Conservation (phyloP, 2,888 invertebrate genomes). For the Thereva nobilitata region DNA sequence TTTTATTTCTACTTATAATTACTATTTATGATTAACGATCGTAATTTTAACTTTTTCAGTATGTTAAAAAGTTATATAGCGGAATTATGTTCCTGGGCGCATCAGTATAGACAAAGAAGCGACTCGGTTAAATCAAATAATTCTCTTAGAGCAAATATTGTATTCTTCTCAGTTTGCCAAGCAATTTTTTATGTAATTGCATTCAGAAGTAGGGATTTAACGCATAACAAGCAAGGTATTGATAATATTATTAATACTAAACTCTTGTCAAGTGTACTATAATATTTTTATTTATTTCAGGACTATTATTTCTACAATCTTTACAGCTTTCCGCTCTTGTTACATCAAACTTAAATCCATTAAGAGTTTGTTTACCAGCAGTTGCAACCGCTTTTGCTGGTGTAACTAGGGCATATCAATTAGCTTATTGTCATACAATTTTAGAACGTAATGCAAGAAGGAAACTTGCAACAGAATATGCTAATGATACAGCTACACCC, state of each 20-base stretch:
- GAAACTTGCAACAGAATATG: conserved; percentile 63
- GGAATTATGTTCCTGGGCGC: conserved; percentile 81
- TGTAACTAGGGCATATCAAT: conserved; percentile 80
- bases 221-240: conserved; percentile 76
- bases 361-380: conserved; percentile 77
- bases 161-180: conserved; percentile 92
- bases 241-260: not conserved
- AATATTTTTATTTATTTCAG: conserved; percentile 61
- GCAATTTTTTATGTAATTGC: conserved; percentile 90
- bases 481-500: conserved; percentile 60
- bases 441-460: conserved; percentile 80
- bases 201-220: conserved; percentile 84
- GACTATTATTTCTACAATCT: conserved; percentile 75
- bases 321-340: conserved; percentile 85
- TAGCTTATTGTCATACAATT: conserved; percentile 89
- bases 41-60: conserved; percentile 58
- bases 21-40: conserved; percentile 10
- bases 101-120: conserved; percentile 69
- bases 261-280: conserved; percentile 1
- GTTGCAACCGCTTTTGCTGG: conserved; percentile 81
- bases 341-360: conserved; percentile 84
- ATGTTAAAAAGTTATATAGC: conserved; percentile 68
- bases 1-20: not conserved
- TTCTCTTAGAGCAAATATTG: conserved; percentile 74
- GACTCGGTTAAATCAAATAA: conserved; percentile 52